Percentiles rank a stretch among this genome's conserved stretches.
phyloP scores from a whole-genome alignment of 2,888 invertebrate genomes.

The Yponomeuta evonymella region DNA sequence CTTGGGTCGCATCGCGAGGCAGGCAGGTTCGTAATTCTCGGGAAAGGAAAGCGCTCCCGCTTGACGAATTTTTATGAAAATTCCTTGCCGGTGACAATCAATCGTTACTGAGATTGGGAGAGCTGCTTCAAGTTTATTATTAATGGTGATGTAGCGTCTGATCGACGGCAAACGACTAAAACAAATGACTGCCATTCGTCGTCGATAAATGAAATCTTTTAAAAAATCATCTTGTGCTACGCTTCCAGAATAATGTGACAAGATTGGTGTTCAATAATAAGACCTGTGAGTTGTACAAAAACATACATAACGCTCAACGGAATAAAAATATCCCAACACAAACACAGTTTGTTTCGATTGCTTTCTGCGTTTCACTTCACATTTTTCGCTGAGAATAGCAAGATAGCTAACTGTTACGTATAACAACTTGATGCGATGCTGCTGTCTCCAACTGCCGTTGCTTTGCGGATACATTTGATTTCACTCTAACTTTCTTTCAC shows the following conservation, averaged over 20 bases:
- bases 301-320: neutral
- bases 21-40: neutral
- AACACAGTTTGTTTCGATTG: conserved; percentile 14
- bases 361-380: conserved; percentile 26
- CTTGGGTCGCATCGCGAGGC: too few relatives aligned
- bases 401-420: conserved; percentile 26
- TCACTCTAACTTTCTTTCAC: conserved; percentile 29
- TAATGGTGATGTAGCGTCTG: conserved; percentile 9
- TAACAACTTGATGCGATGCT: conserved; percentile 17
- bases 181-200: conserved; percentile 11
- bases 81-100: conserved; percentile 5
- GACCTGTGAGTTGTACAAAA: neutral
- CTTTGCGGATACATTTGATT: conserved; percentile 38
- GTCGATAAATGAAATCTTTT: conserved; percentile 11
- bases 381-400: conserved; percentile 28
- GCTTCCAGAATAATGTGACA: neutral
- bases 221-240: conserved; percentile 4
- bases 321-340: neutral
- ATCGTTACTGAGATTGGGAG: conserved; percentile 13
- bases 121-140: conserved; percentile 12
- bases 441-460: conserved; percentile 16
- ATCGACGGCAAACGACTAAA: conserved; percentile 6
- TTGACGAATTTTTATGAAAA: conserved; percentile 5
- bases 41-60: neutral
- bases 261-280: neutral